A percentile compares a stretch with the other conserved stretches of the same genome.
These are phyloP conservation scores for Magallana gigas DNA, from an alignment of 1,140 invertebrate species.

Conservation along the genomic window DNA sequence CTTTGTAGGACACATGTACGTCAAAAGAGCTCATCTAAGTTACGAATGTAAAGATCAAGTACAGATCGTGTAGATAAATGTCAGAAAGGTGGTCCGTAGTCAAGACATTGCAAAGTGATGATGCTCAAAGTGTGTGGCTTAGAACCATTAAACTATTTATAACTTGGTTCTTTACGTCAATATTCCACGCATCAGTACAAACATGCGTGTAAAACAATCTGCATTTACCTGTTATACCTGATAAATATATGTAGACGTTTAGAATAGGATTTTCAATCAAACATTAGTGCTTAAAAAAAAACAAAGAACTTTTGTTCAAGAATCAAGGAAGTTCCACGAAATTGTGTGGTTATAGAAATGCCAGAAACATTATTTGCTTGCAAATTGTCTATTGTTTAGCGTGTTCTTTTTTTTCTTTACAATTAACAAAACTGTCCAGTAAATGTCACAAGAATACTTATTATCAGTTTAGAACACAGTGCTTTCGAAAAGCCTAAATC, in stretches of 20 bases:
- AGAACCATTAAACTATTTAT: too few relatives aligned
- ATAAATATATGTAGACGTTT: background rate
- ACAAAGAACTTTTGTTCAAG: too few relatives aligned
- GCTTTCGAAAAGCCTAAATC: too few relatives aligned
- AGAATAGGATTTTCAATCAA: background rate
- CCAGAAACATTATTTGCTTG: too few relatives aligned
- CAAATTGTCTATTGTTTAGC: too few relatives aligned
- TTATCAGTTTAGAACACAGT: too few relatives aligned
- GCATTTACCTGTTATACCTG: background rate
- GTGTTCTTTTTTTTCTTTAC: too few relatives aligned
- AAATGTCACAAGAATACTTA: too few relatives aligned
- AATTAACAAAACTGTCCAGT: too few relatives aligned
- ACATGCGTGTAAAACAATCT: background rate
- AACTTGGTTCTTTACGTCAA: background rate
- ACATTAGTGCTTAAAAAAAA: too few relatives aligned
- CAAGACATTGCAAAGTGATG: background rate
- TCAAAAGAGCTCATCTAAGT: background rate
- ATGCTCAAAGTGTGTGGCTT: background rate
- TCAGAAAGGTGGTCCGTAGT: background rate
- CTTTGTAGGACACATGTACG: background rate
- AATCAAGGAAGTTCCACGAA: too few relatives aligned
- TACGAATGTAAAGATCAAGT: slow-evolving; percentile 5
- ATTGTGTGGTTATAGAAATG: too few relatives aligned
- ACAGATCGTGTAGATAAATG: background rate
- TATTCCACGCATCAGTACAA: background rate